A percentile compares a stretch with the other conserved stretches of the same genome.
Conservation (phyloP, 2,113 vertebrate genomes). For the Fulmarus glacialis region DNA sequence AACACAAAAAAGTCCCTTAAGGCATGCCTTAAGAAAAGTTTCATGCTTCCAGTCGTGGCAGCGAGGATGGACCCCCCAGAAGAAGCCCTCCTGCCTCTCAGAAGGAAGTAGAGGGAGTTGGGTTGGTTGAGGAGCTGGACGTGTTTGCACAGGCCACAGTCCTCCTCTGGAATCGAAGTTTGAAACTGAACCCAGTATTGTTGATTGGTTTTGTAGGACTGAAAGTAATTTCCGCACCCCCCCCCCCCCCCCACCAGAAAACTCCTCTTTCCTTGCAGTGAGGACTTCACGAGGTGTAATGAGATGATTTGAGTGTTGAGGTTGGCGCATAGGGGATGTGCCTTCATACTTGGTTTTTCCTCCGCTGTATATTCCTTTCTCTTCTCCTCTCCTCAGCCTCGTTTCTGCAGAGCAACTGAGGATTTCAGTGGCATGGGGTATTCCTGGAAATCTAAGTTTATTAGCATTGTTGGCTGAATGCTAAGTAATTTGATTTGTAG, state of each 20-base stretch:
- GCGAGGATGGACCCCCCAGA: neutral
- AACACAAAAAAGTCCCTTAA: neutral
- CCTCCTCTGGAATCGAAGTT: accelerated
- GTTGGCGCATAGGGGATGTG: neutral
- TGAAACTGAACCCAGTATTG: accelerated
- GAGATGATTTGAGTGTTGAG: neutral
- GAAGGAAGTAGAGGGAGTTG: neutral
- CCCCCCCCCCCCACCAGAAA: accelerated
- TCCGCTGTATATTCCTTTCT: neutral
- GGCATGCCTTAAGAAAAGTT: neutral
- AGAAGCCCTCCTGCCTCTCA: neutral
- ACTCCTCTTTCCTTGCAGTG: neutral
- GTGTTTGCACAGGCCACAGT: neutral
- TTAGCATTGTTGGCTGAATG: neutral
- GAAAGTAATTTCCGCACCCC: neutral
- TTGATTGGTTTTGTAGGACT: neutral
- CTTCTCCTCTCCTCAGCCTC: neutral
- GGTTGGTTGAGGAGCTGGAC: neutral
- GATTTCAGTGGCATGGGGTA: neutral
- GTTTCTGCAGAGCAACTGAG: neutral
- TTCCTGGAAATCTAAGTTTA: constrained; percentile 21
- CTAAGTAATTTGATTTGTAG: constrained; percentile 16
- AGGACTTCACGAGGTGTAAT: neutral
- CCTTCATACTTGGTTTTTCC: neutral
- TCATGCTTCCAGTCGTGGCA: accelerated